Conservation (phyloP, 2,113 vertebrate genomes). For the Microcebus tavaratra region DNA sequence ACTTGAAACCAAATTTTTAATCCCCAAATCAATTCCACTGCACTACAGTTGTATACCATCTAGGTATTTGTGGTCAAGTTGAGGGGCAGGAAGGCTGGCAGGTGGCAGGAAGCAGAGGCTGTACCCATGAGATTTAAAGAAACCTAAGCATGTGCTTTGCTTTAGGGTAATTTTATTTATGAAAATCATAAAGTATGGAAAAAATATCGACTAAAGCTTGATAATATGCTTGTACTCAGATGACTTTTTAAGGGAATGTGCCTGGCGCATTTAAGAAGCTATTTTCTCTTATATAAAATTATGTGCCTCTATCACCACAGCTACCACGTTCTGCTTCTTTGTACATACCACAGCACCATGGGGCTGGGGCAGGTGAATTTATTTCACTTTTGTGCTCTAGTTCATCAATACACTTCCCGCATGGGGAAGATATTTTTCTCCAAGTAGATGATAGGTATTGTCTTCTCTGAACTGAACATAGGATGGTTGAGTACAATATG, state of each 20-base stretch:
- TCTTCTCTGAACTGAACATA: neutral
- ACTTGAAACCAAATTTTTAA: neutral
- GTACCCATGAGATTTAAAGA: neutral
- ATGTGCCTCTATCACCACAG: neutral
- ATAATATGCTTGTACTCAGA: neutral
- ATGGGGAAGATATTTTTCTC: neutral
- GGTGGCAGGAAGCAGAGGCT: neutral
- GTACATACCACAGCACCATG: neutral
- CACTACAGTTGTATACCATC: neutral
- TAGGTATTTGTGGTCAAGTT: neutral
- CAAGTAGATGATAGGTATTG: neutral
- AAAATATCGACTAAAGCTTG: neutral
- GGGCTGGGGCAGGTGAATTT: neutral
- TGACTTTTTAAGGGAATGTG: neutral
- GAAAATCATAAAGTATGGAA: neutral
- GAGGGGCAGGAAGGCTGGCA: neutral
- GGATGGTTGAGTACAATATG: neutral
- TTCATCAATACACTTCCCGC: neutral
- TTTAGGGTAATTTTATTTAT: neutral
- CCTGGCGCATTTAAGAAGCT: neutral
- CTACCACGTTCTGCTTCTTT: neutral
- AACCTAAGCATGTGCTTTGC: neutral
- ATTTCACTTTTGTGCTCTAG: neutral
- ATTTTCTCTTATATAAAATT: neutral
- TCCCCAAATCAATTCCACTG: neutral